phyloP scores from a whole-genome alignment of 2,113 vertebrate genomes.

The Carlito syrichta region DNA sequence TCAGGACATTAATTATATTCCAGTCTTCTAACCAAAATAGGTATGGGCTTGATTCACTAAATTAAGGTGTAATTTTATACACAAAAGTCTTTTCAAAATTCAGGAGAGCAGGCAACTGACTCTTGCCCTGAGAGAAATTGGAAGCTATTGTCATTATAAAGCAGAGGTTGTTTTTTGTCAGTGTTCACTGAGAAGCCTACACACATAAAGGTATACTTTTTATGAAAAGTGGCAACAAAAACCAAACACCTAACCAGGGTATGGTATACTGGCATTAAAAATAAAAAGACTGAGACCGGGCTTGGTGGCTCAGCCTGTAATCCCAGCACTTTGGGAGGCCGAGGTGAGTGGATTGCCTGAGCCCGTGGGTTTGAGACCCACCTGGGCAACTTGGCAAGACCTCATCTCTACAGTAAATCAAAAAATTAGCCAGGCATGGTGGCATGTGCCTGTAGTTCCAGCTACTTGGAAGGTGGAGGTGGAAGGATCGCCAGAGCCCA shows the following conservation, averaged over 20 bases:
- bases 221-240: not conserved
- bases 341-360: no score
- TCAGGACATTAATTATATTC: conserved; percentile 61
- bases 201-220: not conserved
- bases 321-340: no score
- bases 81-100: conserved; percentile 63
- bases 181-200: not conserved
- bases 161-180: not conserved
- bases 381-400: no score
- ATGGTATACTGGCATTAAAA: not conserved
- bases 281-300: no score
- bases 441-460: no score
- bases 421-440: no score
- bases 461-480: no score
- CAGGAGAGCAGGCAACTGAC: conserved; percentile 5
- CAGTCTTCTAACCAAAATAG: conserved; percentile 60
- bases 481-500: no score
- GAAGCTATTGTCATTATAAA: conserved; percentile 1
- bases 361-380: no score
- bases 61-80: conserved; percentile 67
- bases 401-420: no score
- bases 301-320: no score
- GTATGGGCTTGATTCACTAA: conserved; percentile 50
- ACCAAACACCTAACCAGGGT: not conserved
- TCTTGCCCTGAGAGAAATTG: conserved; percentile 23